Evolutionary conservation across 2,888 invertebrate species (phyloP).

Genomic region (Elegia similella): DNA sequence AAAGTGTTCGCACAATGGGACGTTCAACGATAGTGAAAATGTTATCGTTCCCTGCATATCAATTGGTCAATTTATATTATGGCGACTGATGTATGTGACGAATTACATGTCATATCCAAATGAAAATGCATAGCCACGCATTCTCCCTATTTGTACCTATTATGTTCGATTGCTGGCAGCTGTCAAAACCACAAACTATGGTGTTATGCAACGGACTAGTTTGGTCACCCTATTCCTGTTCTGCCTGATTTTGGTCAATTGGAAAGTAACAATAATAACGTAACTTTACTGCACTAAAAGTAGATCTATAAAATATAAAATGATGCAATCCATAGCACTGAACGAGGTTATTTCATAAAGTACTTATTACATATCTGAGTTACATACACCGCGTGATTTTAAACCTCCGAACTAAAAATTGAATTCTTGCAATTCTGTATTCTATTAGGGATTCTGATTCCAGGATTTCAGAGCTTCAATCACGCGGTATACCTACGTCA

Average conservation of each 20-base stretch:
- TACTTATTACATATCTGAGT: neutral
- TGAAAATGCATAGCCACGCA: slow-evolving; percentile 22
- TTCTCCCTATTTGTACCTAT: slow-evolving; percentile 17
- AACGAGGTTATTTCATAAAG: neutral
- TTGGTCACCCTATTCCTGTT: slow-evolving; percentile 9
- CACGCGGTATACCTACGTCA: too few species aligned
- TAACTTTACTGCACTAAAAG: neutral
- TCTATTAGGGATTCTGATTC: too few species aligned
- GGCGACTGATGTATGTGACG: slow-evolving; percentile 33
- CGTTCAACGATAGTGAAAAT: slow-evolving; percentile 78
- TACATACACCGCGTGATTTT: too few species aligned
- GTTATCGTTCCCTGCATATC: slow-evolving; percentile 49
- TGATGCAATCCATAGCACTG: neutral
- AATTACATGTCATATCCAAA: slow-evolving; percentile 29
- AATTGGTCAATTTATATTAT: slow-evolving; percentile 46
- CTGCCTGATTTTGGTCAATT: neutral
- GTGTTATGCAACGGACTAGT: slow-evolving; percentile 9
- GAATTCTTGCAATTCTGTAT: too few species aligned
- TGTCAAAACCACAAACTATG: slow-evolving; percentile 20
- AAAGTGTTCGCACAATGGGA: slow-evolving; percentile 68
- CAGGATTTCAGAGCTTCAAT: too few species aligned
- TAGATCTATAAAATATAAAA: neutral
- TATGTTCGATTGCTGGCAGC: slow-evolving; percentile 15
- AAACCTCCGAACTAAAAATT: too few species aligned
- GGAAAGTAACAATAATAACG: slow-evolving; percentile 8